phyloP scores from a whole-genome alignment of 2,113 vertebrate species.

The Neopipo cinnamomea region DNA sequence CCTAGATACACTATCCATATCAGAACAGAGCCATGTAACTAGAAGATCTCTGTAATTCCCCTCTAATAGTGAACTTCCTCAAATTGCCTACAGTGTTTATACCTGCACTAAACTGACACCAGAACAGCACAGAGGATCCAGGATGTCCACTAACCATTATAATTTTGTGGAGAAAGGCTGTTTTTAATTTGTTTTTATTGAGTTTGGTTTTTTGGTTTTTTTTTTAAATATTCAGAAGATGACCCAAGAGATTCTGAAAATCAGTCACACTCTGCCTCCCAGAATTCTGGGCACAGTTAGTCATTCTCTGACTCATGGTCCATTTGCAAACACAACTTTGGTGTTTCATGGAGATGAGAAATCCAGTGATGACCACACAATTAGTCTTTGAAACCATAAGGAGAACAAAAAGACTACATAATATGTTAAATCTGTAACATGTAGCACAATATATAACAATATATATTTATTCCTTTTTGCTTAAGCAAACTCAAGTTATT shows the following conservation, averaged over 20 bases:
- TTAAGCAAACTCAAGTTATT: neutral
- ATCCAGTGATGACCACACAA: neutral
- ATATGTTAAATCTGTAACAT: neutral
- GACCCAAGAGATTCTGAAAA: neutral
- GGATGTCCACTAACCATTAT: neutral
- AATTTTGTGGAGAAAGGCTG: neutral
- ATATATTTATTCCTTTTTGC: neutral
- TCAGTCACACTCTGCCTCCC: neutral
- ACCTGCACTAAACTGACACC: neutral
- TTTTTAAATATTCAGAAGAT: neutral
- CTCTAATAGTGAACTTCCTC: neutral
- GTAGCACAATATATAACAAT: neutral
- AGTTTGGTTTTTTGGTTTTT: neutral
- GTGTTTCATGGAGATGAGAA: neutral
- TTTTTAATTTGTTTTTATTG: neutral
- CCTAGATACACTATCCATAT: neutral
- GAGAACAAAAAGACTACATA: neutral
- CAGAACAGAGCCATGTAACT: neutral
- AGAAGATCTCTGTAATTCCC: neutral
- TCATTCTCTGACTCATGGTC: neutral
- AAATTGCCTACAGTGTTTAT: neutral
- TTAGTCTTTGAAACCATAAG: neutral
- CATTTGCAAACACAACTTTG: neutral
- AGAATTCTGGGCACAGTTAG: neutral
- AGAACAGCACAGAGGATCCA: neutral